Evolutionary conservation across 1,140 invertebrate genomes (phyloP), one percentile per base, ranked within the genome.

Genomic region (Belonocnema kinseyi): DNA sequence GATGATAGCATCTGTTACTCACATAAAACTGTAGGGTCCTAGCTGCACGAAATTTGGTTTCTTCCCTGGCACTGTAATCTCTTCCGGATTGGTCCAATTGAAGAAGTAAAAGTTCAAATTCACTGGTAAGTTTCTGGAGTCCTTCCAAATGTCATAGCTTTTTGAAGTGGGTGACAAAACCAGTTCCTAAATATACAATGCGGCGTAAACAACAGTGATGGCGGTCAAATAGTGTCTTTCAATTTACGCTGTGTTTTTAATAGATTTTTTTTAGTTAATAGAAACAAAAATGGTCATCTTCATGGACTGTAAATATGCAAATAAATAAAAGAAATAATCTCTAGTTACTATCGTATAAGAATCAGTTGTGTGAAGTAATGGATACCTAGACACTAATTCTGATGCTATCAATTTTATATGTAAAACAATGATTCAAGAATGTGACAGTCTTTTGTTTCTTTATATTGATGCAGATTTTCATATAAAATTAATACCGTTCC

Each of bases 1-100:
- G 26, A 26, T 40, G n/a, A 46, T 7, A 46, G 40, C 11, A 46
- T 46, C 40, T 11, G 10, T 75, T 72, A 82, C 88, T 86, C 84
- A 94, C 93, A 80, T 89, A 78, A 93, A 94, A 33, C 93, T 92
- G 85, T 96, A 97, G 0, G 96, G 96, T 74, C 96, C 96, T 11
- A 93, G 40, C 87, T 94, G 90, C 50, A 90, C 87, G 50, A 94
- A 91, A 50, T 86, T 89, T 16, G 93, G 93, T 78, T 94, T 94
- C 4, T 87, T 88, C 11, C 82, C 86, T 6, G 77, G 77, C 2
- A 76, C 56, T 6, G 19, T 78, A 0, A 93, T 66, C 13, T 92
- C 87, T 11, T 91, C 81, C 0, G 92, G 91, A 88, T 94, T 94
- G 0, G 93, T 93, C 93, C 93, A 93, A 78, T 94, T 93, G 77